Evolutionary conservation across 53 echinoderm and acorn worm species (phyloP).

Genomic region (Crossaster papposus): DNA sequence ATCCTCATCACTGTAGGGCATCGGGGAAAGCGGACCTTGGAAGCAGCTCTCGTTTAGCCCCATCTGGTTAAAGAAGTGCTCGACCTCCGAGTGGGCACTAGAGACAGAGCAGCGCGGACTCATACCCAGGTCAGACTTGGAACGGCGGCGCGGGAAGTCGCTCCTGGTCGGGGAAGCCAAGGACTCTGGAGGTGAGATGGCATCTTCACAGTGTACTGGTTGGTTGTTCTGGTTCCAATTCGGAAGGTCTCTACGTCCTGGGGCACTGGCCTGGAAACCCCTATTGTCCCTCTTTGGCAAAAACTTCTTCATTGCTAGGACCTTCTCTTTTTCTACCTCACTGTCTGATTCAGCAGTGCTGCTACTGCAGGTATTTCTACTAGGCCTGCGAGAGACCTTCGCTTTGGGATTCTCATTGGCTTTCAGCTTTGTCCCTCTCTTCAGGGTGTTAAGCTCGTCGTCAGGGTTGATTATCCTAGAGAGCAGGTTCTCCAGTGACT

Average conservation of each 20-base stretch:
- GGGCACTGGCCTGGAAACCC: background rate
- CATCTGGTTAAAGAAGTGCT: constrained; percentile 92
- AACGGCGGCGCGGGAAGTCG: constrained; percentile 28
- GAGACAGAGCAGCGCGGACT: constrained; percentile 45
- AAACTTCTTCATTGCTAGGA: background rate
- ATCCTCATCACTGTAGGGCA: constrained; percentile 59
- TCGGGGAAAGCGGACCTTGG: constrained; percentile 46
- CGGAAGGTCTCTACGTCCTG: background rate
- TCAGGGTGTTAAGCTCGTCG: constrained; percentile 54
- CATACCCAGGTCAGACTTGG: constrained; percentile 70
- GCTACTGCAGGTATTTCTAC: background rate
- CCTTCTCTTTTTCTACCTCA: background rate
- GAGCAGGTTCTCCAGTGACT: constrained; percentile 43
- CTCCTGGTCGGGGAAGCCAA: constrained; percentile 15
- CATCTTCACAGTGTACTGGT: background rate
- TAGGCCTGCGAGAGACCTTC: constrained; percentile 1
- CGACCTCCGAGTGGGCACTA: constrained; percentile 70
- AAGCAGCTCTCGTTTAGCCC: constrained; percentile 81
- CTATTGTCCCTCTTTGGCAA: background rate
- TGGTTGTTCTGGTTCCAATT: background rate
- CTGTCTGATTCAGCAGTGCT: background rate
- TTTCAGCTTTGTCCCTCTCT: constrained; percentile 27
- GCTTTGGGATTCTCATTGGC: constrained; percentile 2
- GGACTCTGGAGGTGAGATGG: background rate
- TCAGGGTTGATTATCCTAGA: constrained; percentile 51